Evolutionary conservation across 2,888 invertebrate species (phyloP).

Genomic region (Onchidella celtica): DNA sequence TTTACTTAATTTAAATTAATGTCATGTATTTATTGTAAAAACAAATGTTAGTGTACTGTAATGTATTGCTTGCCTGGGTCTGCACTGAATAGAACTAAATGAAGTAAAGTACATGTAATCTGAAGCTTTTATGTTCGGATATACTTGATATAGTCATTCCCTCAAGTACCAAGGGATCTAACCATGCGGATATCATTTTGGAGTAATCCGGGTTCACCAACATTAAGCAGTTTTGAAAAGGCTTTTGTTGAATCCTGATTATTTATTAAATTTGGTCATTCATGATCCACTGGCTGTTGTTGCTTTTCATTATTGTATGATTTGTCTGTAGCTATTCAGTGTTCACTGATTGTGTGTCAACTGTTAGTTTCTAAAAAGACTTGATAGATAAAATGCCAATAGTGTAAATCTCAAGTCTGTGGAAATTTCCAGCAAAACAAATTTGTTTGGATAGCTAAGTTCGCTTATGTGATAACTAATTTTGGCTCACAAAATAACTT

Average conservation of each 20-base stretch:
- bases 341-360: too few species aligned
- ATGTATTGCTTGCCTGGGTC: slow-evolving; percentile 8
- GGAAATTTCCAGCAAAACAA: too few species aligned
- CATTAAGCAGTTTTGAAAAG: neutral
- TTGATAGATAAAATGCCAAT: too few species aligned
- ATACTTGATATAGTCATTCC: neutral
- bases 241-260: slow-evolving; percentile 51
- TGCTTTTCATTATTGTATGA: too few species aligned
- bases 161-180: slow-evolving; percentile 3
- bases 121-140: neutral
- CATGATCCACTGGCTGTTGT: too few species aligned
- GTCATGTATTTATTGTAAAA: neutral
- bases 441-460: too few species aligned
- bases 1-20: neutral
- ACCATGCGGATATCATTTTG: neutral
- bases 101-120: neutral
- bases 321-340: too few species aligned
- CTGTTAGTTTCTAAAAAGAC: too few species aligned
- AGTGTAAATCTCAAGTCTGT: too few species aligned
- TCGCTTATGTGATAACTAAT: too few species aligned
- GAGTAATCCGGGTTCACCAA: slow-evolving; percentile 11
- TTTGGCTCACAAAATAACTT: too few species aligned
- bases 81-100: slow-evolving; percentile 4
- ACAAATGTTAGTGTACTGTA: neutral
- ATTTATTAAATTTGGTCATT: slow-evolving; percentile 50